Percentiles rank a stretch among this genome's conserved stretches.
Evolutionary conservation across 2,113 vertebrate species (phyloP).

Genomic region (Lasiurus cinereus): DNA sequence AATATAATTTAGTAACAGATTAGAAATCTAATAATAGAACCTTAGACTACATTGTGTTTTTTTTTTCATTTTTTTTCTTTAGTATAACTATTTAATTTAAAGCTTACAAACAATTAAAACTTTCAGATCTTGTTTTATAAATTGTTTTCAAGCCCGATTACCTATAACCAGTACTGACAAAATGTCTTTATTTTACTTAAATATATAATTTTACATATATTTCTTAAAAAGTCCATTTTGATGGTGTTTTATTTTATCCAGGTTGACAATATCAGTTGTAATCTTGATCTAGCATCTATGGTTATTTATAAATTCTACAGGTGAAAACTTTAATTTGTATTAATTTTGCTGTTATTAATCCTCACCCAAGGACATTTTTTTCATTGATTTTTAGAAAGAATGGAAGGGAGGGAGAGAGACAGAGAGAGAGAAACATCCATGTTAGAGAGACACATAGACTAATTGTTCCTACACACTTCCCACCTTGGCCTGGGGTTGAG

Average conservation of each 20-base stretch:
- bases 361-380: no score
- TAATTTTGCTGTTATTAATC: neutral
- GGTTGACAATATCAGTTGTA: neutral
- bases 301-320: neutral
- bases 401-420: no score
- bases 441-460: no score
- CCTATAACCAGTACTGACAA: neutral
- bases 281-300: neutral
- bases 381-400: no score
- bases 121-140: slow-evolving; percentile 16
- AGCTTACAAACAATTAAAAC: neutral
- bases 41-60: neutral
- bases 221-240: neutral
- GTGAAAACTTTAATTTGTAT: neutral
- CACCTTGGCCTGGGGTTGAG: no score
- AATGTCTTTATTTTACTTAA: neutral
- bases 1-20: slow-evolving; percentile 20
- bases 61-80: neutral
- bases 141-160: neutral
- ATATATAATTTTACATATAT: neutral
- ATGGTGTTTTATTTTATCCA: neutral
- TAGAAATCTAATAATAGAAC: neutral
- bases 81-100: slow-evolving; percentile 13
- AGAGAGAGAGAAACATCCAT: no score
- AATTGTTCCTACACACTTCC: no score